Conservation (phyloP, 2,888 invertebrate genomes). For the Drosophila mayaguana region DNA sequence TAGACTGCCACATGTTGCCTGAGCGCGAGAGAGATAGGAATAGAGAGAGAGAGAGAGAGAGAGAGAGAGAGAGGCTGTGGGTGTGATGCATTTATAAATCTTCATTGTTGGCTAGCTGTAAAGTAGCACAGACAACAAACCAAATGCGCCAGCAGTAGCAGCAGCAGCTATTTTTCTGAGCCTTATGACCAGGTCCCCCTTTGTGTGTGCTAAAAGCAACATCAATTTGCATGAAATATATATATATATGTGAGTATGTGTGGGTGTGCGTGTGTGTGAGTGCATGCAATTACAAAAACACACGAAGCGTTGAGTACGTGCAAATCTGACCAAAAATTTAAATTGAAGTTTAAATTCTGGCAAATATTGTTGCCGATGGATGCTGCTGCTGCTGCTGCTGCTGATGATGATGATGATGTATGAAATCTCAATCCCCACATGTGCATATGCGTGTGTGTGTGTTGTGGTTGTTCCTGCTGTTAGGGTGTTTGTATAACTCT, state of each 20-base stretch:
- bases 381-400: conserved; percentile 56
- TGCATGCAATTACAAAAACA: conserved; percentile 78
- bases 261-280: conserved; percentile 32
- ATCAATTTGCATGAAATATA: conserved; percentile 75
- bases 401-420: background rate
- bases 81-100: conserved; percentile 70
- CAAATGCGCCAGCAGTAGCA: conserved; percentile 55
- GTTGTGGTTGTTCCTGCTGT: conserved; percentile 41
- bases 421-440: background rate
- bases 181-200: conserved; percentile 50
- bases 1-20: conserved; percentile 48
- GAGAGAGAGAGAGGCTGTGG: background rate
- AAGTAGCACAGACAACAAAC: conserved; percentile 78
- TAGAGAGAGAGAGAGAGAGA: background rate
- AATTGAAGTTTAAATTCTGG: conserved; percentile 78
- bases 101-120: conserved; percentile 75
- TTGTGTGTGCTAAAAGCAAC: conserved; percentile 69
- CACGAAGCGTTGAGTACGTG: conserved; percentile 70
- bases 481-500: conserved; percentile 53
- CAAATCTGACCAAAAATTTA: conserved; percentile 82
- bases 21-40: conserved; percentile 4
- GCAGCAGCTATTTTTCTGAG: conserved; percentile 54
- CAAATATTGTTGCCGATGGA: conserved; percentile 58
- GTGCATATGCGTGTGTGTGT: background rate
- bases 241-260: background rate